These are phyloP conservation scores for Grallaria varia DNA, from an alignment of 2,113 vertebrate species.

Conservation along the genomic window DNA sequence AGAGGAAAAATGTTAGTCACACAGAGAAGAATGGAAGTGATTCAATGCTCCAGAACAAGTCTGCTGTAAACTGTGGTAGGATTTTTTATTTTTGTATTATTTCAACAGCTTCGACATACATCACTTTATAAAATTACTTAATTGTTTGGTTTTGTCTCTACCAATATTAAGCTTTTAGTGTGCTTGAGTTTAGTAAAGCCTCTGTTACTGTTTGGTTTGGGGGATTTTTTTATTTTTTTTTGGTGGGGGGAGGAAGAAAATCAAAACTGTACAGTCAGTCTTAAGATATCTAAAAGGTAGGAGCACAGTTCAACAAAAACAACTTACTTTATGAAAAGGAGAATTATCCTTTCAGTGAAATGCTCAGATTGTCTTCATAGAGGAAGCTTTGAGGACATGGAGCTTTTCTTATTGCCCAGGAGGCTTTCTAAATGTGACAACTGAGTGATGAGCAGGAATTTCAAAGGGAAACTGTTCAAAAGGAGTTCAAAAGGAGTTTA, in stretches of 20 bases:
- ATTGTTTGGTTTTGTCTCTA: neutral
- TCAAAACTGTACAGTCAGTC: neutral
- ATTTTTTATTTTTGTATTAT: neutral
- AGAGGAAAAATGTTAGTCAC: neutral
- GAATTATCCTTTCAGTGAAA: neutral
- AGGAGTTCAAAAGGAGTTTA: neutral
- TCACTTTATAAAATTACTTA: neutral
- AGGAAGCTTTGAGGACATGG: neutral
- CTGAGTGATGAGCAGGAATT: neutral
- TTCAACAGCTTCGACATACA: neutral
- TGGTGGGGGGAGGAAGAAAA: neutral
- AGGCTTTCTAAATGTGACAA: neutral
- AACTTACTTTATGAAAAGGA: neutral
- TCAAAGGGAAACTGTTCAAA: neutral
- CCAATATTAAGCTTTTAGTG: neutral
- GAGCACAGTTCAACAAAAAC: neutral
- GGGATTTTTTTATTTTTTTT: no score
- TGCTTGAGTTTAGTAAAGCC: neutral
- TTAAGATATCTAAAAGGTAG: neutral
- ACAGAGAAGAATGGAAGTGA: neutral
- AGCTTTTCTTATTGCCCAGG: neutral
- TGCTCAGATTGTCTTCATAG: neutral
- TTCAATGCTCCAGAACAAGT: neutral
- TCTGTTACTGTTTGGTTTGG: neutral
- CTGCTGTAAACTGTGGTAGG: neutral